These are phyloP conservation scores for Rhagologus leucostigma DNA, from an alignment of 2,113 vertebrate species.

Conservation along the genomic window DNA sequence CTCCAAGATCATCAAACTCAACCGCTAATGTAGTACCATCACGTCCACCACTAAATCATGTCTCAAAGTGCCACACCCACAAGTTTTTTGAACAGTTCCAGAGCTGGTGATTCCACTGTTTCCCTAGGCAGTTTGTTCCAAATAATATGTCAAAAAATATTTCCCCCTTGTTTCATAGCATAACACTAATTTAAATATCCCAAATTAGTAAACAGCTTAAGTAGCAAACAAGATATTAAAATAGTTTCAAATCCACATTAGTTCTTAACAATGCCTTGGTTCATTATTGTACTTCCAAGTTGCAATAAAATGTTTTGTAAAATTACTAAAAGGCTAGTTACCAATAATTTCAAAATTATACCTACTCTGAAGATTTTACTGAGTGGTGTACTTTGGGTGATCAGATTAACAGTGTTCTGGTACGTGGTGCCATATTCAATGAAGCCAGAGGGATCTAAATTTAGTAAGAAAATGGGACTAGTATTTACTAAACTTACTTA, in stretches of 20 bases:
- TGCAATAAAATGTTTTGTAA: background rate
- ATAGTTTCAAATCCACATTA: background rate
- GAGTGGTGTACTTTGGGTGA: background rate
- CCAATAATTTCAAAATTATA: background rate
- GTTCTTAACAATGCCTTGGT: background rate
- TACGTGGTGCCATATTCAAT: too few relatives aligned
- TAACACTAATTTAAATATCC: background rate
- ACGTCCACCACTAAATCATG: background rate
- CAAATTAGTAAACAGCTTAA: background rate
- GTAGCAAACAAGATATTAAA: background rate
- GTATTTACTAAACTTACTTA: background rate
- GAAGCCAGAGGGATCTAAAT: background rate
- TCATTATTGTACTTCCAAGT: background rate
- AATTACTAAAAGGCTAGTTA: background rate
- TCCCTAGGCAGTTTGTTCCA: background rate
- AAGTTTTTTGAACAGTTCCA: background rate
- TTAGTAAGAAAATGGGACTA: background rate
- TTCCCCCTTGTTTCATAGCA: background rate
- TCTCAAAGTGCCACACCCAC: background rate
- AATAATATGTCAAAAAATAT: background rate
- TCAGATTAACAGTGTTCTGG: rapidly evolving
- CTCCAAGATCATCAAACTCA: background rate
- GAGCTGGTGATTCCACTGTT: background rate
- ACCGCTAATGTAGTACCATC: background rate
- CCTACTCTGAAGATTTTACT: background rate